Base-by-base conservation (phyloP, 35 echinoderm and acorn worm genomes). In the Lytechinus variegatus region DNA sequence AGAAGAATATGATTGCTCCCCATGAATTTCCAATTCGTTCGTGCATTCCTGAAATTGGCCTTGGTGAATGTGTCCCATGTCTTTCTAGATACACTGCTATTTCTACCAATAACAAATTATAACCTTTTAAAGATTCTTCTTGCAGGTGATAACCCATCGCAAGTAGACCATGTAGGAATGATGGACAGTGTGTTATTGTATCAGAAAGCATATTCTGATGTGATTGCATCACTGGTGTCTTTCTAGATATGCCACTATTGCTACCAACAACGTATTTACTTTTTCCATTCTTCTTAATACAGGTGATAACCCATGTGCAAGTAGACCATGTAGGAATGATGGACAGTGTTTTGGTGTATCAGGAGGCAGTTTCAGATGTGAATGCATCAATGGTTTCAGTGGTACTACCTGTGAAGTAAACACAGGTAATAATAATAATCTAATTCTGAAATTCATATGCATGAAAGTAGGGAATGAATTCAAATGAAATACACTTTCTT, bases 381-480 rank as follows among this genome's bases (percentile, higher is more conserved):
- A 95, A 53, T 97, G 96, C 57, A 61, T 91, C n/a, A 28, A 56
- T 8, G 8, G 29, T 21, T 97, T 89, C 87, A 95, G 29, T 51
- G 96, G 96, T 44, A 72, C 79, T 91, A 97, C 28, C 87, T 97
- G 96, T 56, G 94, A 97, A 89, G 19, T 87, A 54, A 13, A 11
- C 29, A 24, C 54, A 56, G 92, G 53, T 94, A 55, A 44, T 16
- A 14, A 94, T n/a, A 79, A 19, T 79, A 7, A 24, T 7, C 14
- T 8, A 5, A 11, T 58, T 58, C 56, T 58, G 2, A 11, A 58
- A 9, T 58, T 9, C 13, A 58, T 13, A 58, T 13, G 9, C 8
- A 9, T 58, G 56, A 9, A 9, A 58, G 2, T 58, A 13, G 7
- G 66, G 66, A n/a, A 21, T 79, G 66, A 24, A 79, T 79, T 24